Evolutionary conservation across 2,113 vertebrate genomes (phyloP).

Genomic region (Gobio gobio): DNA sequence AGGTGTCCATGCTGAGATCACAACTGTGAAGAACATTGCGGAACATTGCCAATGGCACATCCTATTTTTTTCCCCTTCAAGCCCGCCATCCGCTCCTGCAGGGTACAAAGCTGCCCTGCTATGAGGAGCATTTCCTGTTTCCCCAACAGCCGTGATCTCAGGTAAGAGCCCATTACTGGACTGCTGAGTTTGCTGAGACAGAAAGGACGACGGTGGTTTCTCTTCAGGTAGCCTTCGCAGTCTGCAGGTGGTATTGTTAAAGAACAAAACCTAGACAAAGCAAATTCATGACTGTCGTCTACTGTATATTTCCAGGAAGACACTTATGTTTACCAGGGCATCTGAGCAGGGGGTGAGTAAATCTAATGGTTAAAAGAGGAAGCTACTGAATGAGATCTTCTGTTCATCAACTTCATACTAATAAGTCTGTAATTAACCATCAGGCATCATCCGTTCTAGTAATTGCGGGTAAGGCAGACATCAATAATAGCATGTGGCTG

Average conservation of each 20-base stretch:
- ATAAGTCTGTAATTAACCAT: constrained; percentile 23
- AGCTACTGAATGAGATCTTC: constrained; percentile 6
- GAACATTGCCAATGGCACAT: constrained; percentile 64
- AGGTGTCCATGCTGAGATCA: constrained; percentile 56
- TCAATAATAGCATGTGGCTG: constrained; percentile 41
- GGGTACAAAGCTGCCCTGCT: constrained; percentile 69
- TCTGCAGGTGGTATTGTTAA: constrained; percentile 52
- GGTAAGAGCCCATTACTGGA: constrained; percentile 56
- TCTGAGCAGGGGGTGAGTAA: not conserved
- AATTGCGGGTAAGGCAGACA: constrained; percentile 27
- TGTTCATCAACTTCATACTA: not conserved
- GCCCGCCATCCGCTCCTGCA: constrained; percentile 67
- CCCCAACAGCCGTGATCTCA: constrained; percentile 57
- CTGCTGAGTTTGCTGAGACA: constrained; percentile 62
- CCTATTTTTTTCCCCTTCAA: constrained; percentile 60
- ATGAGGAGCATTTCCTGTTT: constrained; percentile 69
- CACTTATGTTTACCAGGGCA: not conserved
- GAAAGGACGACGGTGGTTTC: constrained; percentile 26
- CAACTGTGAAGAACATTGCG: constrained; percentile 54
- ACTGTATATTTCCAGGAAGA: constrained; percentile 15
- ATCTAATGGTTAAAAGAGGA: constrained; percentile 9
- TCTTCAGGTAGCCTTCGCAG: constrained; percentile 30
- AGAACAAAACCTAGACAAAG: constrained; percentile 55
- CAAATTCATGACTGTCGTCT: not conserved
- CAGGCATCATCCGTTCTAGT: constrained; percentile 21